Percentiles rank a stretch among this genome's conserved stretches.
Evolutionary conservation across 2,113 vertebrate species (phyloP).

Genomic region (Polypterus senegalus): DNA sequence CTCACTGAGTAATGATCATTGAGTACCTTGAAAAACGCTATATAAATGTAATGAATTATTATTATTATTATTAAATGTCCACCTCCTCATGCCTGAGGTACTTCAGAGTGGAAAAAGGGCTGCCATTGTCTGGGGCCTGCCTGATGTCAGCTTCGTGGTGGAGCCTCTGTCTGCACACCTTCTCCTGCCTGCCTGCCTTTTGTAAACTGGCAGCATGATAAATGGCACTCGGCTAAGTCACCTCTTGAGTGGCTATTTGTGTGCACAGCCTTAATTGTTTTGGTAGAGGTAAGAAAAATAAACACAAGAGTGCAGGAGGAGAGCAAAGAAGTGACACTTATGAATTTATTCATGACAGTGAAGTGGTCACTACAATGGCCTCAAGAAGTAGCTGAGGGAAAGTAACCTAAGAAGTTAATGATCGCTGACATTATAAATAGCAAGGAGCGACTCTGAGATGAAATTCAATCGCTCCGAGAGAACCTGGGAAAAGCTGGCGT

Average conservation of each 20-base stretch:
- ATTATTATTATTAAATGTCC: too few relatives aligned
- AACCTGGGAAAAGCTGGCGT: constrained; percentile 24
- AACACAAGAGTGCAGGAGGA: constrained; percentile 19
- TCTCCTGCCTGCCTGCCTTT: background rate
- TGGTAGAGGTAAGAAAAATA: constrained; percentile 24
- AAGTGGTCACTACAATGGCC: constrained; percentile 26
- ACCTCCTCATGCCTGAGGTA: too few relatives aligned
- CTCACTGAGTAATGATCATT: too few relatives aligned
- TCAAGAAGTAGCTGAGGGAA: constrained; percentile 30
- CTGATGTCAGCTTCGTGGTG: background rate
- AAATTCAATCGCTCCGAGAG: constrained; percentile 25
- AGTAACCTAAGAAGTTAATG: constrained; percentile 38
- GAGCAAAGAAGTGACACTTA: constrained; percentile 18
- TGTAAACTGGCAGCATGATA: constrained; percentile 3
- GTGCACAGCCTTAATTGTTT: constrained; percentile 23
- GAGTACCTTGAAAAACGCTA: too few relatives aligned
- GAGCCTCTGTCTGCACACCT: background rate
- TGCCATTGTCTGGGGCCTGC: too few relatives aligned
- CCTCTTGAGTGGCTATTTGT: constrained; percentile 19
- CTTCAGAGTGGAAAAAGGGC: too few relatives aligned
- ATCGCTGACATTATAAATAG: constrained; percentile 31
- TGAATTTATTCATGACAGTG: constrained; percentile 35
- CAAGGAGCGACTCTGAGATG: constrained; percentile 23
- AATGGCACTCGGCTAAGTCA: constrained; percentile 10
- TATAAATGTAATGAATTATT: too few relatives aligned